These are phyloP conservation scores for Oeneis ivallda DNA, from an alignment of 2,888 invertebrate species.

Conservation along the genomic window DNA sequence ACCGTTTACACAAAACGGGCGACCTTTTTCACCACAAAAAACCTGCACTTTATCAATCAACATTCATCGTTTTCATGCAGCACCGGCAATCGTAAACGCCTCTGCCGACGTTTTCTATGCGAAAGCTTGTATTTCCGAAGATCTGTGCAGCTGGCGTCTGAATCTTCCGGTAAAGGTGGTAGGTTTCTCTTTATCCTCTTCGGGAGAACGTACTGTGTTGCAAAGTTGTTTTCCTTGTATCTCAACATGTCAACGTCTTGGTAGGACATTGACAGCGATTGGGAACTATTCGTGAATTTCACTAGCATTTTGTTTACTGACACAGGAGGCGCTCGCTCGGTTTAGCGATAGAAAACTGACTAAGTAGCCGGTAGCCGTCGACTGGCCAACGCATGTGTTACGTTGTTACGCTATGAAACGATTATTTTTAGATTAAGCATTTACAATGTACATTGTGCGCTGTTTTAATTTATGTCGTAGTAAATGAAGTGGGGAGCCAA, in stretches of 20 bases:
- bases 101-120: slow-evolving; percentile 57
- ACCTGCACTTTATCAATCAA: slow-evolving; percentile 49
- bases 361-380: slow-evolving; percentile 31
- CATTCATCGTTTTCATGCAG: slow-evolving; percentile 69
- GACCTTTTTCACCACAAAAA: slow-evolving; percentile 10
- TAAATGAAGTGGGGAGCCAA: slow-evolving; percentile 51
- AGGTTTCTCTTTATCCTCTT: slow-evolving; percentile 62
- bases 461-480: slow-evolving; percentile 34
- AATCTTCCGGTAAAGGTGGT: slow-evolving; percentile 70
- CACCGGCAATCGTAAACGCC: slow-evolving; percentile 63
- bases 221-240: slow-evolving; percentile 64
- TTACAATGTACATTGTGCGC: slow-evolving; percentile 34
- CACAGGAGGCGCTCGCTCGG: slow-evolving; percentile 56
- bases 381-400: slow-evolving; percentile 36
- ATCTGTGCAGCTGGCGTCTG: slow-evolving; percentile 66
- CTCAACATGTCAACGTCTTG: slow-evolving; percentile 69
- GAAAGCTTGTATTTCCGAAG: slow-evolving; percentile 58
- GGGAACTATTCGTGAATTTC: slow-evolving; percentile 56
- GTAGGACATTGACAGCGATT: slow-evolving; percentile 51
- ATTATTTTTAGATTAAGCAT: slow-evolving; percentile 56
- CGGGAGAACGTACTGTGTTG: slow-evolving; percentile 67
- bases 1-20: slow-evolving; percentile 10
- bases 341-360: slow-evolving; percentile 49
- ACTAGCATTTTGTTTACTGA: slow-evolving; percentile 56
- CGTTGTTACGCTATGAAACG: slow-evolving; percentile 24